A percentile compares a stretch with the other conserved stretches of the same genome.
These are phyloP conservation scores for Drosophila suboccidentalis DNA, from an alignment of 2,888 invertebrate species.

Conservation along the genomic window DNA sequence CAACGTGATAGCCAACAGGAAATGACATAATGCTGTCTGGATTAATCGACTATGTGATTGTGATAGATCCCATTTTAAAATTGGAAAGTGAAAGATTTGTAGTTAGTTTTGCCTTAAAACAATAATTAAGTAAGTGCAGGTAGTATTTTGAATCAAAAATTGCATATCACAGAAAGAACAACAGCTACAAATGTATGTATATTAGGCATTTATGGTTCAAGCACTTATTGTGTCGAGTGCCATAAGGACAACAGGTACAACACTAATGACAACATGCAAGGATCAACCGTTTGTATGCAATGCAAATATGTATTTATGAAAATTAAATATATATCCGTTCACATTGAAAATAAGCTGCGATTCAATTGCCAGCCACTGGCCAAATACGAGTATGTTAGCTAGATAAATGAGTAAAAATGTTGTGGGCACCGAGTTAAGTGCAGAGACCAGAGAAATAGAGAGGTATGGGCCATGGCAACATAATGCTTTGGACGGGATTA, in stretches of 20 bases:
- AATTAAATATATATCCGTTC: conserved; percentile 25
- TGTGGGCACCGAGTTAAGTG: conserved; percentile 45
- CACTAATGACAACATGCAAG: conserved; percentile 34
- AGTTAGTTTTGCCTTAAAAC: too few species aligned
- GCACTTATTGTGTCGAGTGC: conserved; percentile 11
- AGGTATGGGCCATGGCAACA: conserved; percentile 41
- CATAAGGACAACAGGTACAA: conserved; percentile 19
- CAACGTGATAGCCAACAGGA: background rate
- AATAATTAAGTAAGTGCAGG: too few species aligned
- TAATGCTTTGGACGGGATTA: conserved; percentile 70
- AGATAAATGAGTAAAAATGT: conserved; percentile 62
- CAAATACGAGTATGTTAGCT: conserved; percentile 38
- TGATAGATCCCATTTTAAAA: too few species aligned
- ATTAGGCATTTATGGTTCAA: conserved; percentile 39
- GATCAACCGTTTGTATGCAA: conserved; percentile 20
- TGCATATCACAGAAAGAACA: background rate
- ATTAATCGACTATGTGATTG: too few species aligned
- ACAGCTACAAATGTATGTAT: background rate
- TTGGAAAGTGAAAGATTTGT: too few species aligned
- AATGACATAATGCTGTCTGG: background rate
- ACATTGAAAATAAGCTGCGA: conserved; percentile 47
- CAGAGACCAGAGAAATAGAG: conserved; percentile 15
- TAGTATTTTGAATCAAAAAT: background rate
- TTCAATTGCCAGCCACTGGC: conserved; percentile 38
- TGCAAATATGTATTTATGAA: conserved; percentile 44